Evolutionary conservation across 2,797 vertebrate species (phyloP).

Genomic region (Scomberomorus guttatus): DNA sequence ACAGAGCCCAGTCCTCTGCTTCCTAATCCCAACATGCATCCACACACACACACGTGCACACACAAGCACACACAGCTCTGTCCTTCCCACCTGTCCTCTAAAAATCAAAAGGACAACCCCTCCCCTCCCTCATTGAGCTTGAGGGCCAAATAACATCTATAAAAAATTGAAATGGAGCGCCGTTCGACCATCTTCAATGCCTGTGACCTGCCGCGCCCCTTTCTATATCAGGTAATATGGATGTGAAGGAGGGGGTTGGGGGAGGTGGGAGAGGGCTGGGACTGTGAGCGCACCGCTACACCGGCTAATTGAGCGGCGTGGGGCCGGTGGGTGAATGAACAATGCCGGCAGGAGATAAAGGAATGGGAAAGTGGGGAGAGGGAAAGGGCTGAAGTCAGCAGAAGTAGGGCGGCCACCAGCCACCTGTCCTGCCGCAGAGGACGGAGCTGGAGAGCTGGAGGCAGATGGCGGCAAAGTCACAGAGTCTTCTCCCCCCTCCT

Average conservation of each 20-base stretch:
- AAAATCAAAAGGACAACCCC: constrained; percentile 77
- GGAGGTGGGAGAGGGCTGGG: constrained; percentile 56
- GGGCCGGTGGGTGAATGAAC: constrained; percentile 80
- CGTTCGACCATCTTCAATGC: constrained; percentile 55
- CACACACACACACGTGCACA: constrained; percentile 32
- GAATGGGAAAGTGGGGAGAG: constrained; percentile 53
- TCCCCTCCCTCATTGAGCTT: constrained; percentile 55
- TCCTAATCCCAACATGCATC: constrained; percentile 60
- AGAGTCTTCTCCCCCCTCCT: constrained; percentile 16
- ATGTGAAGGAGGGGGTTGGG: constrained; percentile 34
- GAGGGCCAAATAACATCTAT: constrained; percentile 71
- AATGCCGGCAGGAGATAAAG: constrained; percentile 80
- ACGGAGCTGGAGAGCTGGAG: constrained; percentile 74
- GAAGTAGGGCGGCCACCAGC: constrained; percentile 77
- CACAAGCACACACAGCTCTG: constrained; percentile 35
- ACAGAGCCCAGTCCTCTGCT: constrained; percentile 63
- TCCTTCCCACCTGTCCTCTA: constrained; percentile 79
- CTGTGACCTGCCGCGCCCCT: constrained; percentile 60
- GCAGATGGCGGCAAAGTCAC: constrained; percentile 86
- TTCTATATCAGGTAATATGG: constrained; percentile 68
- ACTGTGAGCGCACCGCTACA: constrained; percentile 78
- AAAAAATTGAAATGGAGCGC: constrained; percentile 69
- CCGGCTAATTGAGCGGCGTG: constrained; percentile 83
- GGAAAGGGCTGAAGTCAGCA: constrained; percentile 83
- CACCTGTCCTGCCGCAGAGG: constrained; percentile 79